Evolutionary conservation across 2,797 vertebrate species (phyloP).

Genomic region (Falco concolor): DNA sequence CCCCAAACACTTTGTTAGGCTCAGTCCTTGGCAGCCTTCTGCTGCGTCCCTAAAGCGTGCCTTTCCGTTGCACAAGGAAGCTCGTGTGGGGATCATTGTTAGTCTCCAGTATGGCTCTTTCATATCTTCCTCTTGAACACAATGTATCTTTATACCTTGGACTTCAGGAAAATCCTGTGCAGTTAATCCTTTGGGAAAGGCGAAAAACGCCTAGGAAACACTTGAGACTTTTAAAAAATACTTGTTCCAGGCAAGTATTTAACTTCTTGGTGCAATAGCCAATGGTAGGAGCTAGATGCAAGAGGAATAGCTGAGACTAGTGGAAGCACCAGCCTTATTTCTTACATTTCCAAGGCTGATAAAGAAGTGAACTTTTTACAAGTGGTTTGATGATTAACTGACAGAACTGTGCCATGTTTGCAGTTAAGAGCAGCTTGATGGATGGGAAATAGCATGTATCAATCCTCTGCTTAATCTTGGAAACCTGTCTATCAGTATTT

Average conservation of each 20-base stretch:
- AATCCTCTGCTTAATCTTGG: not conserved
- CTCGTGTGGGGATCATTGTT: not conserved
- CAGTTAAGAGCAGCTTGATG: not conserved
- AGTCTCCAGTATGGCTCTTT: not conserved
- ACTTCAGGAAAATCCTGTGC: not conserved
- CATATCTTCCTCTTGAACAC: not conserved
- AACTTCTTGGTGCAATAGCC: not conserved
- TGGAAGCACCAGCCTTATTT: not conserved
- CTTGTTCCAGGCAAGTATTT: not conserved
- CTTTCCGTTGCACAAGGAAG: not conserved
- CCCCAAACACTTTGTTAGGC: not conserved
- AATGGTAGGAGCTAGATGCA: not conserved
- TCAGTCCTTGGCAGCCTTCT: slow-evolving; percentile 11
- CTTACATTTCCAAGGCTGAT: not conserved
- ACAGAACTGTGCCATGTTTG: not conserved
- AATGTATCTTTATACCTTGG: not conserved
- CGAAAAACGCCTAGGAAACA: not conserved
- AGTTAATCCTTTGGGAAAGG: not conserved
- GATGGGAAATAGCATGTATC: not conserved
- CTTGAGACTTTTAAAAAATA: not conserved
- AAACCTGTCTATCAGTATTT: not conserved
- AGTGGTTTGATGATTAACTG: not conserved
- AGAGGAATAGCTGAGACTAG: not conserved
- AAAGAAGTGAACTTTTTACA: not conserved
- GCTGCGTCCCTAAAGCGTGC: not conserved